These are phyloP conservation scores for Rhorus exstirpatorius DNA, from an alignment of 2,888 invertebrate genomes.

Conservation along the genomic window DNA sequence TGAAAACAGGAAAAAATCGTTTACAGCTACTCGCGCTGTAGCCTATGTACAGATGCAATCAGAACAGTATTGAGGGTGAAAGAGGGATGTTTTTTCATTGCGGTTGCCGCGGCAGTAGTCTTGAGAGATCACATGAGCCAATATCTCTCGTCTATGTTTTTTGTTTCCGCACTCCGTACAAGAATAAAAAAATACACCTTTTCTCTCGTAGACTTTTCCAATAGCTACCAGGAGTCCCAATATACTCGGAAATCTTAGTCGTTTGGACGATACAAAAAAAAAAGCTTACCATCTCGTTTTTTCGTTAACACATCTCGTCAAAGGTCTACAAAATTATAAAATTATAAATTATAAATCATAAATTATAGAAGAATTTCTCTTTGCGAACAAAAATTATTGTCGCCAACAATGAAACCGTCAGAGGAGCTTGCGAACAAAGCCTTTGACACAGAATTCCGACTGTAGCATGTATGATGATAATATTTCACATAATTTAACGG, in stretches of 20 bases:
- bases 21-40: slow-evolving; percentile 29
- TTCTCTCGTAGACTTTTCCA: not conserved
- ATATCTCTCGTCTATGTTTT: slow-evolving; percentile 70
- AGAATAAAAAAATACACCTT: slow-evolving; percentile 29
- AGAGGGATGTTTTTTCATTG: slow-evolving; percentile 62
- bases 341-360: too few species aligned
- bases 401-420: not conserved
- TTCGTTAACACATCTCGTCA: not conserved
- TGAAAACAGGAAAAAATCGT: slow-evolving; percentile 71
- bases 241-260: slow-evolving; percentile 71
- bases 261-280: slow-evolving; percentile 32
- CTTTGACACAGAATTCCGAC: slow-evolving; percentile 29
- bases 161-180: slow-evolving; percentile 57
- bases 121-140: slow-evolving; percentile 74
- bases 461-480: slow-evolving; percentile 43
- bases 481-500: slow-evolving; percentile 55
- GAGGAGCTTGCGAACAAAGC: slow-evolving; percentile 23
- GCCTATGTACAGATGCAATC: slow-evolving; percentile 31
- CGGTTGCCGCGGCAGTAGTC: slow-evolving; percentile 44
- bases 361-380: not conserved
- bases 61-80: slow-evolving; percentile 26
- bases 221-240: slow-evolving; percentile 58
- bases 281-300: not conserved
- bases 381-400: slow-evolving; percentile 3
- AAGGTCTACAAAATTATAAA: not conserved